Evolutionary conservation across 2,888 invertebrate genomes (phyloP).

Genomic region (Scrobipalpa atriplicella): DNA sequence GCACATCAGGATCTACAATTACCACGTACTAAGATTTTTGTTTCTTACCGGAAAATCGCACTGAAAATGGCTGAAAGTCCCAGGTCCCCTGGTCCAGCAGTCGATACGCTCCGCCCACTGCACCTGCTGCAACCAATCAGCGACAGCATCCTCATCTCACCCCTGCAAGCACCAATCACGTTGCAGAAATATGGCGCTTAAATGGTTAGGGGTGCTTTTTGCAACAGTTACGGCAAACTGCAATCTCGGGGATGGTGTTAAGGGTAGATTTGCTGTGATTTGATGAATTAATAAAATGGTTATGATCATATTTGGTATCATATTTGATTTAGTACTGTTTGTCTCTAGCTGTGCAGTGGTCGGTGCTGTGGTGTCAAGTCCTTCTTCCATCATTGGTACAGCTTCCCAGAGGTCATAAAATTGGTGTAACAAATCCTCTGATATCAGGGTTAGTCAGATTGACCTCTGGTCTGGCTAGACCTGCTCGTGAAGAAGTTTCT

Average conservation of each 20-base stretch:
- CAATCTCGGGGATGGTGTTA: constrained; percentile 27
- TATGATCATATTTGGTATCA: constrained; percentile 55
- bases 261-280: constrained; percentile 37
- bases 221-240: constrained; percentile 1
- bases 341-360: constrained; percentile 42
- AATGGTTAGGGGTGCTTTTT: constrained; percentile 50
- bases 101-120: constrained; percentile 64
- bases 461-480: constrained; percentile 34
- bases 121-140: constrained; percentile 69
- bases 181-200: constrained; percentile 64
- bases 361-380: constrained; percentile 34
- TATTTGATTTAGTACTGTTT: constrained; percentile 70
- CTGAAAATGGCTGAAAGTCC: constrained; percentile 20
- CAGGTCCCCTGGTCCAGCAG: constrained; percentile 39
- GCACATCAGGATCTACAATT: neutral
- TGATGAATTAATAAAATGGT: constrained; percentile 59
- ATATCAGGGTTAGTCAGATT: constrained; percentile 27
- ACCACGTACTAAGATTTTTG: neutral
- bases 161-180: constrained; percentile 60
- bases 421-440: neutral
- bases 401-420: no score
- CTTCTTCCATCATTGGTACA: no score
- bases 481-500: constrained; percentile 35
- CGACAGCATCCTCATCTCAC: constrained; percentile 54
- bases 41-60: neutral